phyloP scores from a whole-genome alignment of 53 echinoderm and acorn worm genomes.

The Luidia sarsii region DNA sequence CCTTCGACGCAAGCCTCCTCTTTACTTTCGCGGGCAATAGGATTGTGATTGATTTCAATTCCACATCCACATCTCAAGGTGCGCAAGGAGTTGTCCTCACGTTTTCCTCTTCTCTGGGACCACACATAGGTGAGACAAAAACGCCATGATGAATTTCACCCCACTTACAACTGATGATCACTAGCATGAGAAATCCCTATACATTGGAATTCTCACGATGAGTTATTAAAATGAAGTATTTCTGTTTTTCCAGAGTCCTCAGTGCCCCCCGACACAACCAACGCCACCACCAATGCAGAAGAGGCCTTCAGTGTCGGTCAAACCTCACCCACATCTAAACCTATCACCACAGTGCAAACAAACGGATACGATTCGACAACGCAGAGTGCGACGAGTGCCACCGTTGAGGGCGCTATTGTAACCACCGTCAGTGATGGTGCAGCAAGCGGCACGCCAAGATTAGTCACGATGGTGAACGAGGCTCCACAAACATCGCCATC shows the following conservation, averaged over 20 bases:
- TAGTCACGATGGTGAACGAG: background rate
- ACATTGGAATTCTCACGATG: too few relatives aligned
- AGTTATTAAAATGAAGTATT: too few relatives aligned
- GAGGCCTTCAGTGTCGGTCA: too few relatives aligned
- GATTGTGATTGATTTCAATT: conserved; percentile 18
- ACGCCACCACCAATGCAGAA: too few relatives aligned
- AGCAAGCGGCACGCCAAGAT: conserved; percentile 1
- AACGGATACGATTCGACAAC: background rate
- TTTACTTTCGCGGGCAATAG: conserved; percentile 25
- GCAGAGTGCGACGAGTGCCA: background rate
- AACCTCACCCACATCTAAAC: too few relatives aligned
- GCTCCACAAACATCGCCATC: background rate
- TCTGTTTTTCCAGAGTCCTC: too few relatives aligned
- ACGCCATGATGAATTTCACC: too few relatives aligned
- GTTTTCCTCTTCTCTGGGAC: background rate
- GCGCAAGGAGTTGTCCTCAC: conserved; percentile 26
- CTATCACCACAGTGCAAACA: background rate
- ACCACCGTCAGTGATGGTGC: conserved; percentile 8
- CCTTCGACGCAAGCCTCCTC: background rate
- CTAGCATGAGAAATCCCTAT: too few relatives aligned
- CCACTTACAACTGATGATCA: too few relatives aligned
- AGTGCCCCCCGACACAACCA: too few relatives aligned
- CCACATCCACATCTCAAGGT: background rate
- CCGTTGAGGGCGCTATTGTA: background rate
- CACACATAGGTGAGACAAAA: background rate